Percentiles rank a stretch among this genome's conserved stretches.
These are phyloP conservation scores for Urocitellus parryii DNA, from an alignment of 2,113 vertebrate species.

Conservation along the genomic window DNA sequence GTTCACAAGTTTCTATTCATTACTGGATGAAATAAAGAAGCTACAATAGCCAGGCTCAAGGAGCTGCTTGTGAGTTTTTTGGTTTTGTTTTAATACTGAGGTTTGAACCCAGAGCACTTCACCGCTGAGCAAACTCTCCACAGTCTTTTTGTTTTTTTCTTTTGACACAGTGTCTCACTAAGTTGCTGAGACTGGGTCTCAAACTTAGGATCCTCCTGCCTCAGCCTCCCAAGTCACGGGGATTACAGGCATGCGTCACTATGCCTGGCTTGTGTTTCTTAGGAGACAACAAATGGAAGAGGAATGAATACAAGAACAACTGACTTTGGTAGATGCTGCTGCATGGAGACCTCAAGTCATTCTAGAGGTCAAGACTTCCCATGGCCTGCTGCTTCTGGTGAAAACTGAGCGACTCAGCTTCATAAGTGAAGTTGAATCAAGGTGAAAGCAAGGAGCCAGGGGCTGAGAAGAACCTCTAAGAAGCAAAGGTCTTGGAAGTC, in stretches of 20 bases:
- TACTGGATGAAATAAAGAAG: background rate
- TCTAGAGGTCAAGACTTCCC: background rate
- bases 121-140: no score
- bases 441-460: background rate
- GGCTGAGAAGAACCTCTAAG: background rate
- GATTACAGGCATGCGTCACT: no score
- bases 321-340: background rate
- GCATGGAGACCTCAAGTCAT: background rate
- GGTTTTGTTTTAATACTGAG: no score
- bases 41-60: background rate
- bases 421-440: background rate
- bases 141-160: no score
- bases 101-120: no score
- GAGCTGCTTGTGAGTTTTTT: no score
- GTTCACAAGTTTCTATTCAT: background rate
- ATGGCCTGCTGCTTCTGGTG: background rate
- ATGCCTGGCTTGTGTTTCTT: background rate
- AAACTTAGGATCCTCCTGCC: no score
- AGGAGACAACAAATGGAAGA: background rate
- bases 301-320: background rate
- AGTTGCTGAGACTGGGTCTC: no score
- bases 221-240: no score
- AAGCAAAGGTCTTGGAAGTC: background rate
- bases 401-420: background rate
- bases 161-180: no score